phyloP scores from a whole-genome alignment of 1,140 invertebrate species.

The Neoseiulus cucumeris region DNA sequence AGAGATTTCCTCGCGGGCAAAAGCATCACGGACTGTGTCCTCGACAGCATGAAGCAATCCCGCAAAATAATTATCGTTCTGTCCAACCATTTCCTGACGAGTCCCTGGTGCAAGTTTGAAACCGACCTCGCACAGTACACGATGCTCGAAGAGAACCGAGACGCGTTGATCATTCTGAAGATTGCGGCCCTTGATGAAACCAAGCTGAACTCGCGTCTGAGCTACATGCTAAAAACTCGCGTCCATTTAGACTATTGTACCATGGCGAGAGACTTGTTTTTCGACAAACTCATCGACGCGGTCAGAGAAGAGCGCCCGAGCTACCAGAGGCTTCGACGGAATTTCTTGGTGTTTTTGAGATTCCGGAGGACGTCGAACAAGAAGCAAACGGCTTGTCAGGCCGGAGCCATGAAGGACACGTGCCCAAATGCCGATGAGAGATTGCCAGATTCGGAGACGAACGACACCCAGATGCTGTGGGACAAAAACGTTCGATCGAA shows the following conservation, averaged over 20 bases:
- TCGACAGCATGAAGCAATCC: conserved; percentile 37
- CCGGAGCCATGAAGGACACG: too few relatives aligned
- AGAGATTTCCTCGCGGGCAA: conserved; percentile 41
- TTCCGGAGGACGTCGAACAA: too few relatives aligned
- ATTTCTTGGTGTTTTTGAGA: neutral
- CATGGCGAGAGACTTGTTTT: neutral
- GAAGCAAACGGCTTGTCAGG: too few relatives aligned
- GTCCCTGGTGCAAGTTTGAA: conserved; percentile 45
- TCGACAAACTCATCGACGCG: neutral
- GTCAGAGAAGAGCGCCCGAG: neutral
- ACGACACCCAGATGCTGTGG: too few relatives aligned
- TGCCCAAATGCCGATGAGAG: too few relatives aligned
- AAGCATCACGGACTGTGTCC: conserved; percentile 38
- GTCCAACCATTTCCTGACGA: conserved; percentile 39
- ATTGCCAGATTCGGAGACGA: too few relatives aligned
- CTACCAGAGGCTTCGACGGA: neutral
- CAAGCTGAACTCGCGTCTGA: conserved; percentile 35
- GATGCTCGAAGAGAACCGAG: conserved; percentile 29
- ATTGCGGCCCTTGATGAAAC: conserved; percentile 33
- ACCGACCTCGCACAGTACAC: conserved; percentile 35
- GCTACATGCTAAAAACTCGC: conserved; percentile 38
- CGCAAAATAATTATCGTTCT: conserved; percentile 40
- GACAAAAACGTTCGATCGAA: too few relatives aligned
- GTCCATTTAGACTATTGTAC: conserved; percentile 31
- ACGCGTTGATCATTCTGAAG: conserved; percentile 38